Conservation (phyloP, 30 jellyfish, hydroid and myxozoan genomes). For the Chrysaora quinquecirrha region DNA sequence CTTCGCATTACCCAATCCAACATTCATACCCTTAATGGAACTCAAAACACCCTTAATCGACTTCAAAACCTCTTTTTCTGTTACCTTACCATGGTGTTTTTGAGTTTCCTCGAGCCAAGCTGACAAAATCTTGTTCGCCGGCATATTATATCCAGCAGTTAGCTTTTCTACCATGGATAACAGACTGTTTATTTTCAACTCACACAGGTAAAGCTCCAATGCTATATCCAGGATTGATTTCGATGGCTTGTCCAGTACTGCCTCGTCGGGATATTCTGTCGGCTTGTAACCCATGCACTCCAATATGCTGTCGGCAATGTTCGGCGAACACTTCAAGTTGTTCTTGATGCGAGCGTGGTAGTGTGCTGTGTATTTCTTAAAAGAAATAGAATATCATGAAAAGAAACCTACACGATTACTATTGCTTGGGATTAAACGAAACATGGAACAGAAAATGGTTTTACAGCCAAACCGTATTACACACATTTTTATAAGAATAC, state of each 20-base stretch:
- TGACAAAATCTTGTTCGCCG: neutral
- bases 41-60: too few relatives aligned
- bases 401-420: too few relatives aligned
- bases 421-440: too few relatives aligned
- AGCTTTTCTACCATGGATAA: constrained; percentile 19
- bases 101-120: constrained; percentile 9
- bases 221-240: constrained; percentile 19
- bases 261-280: constrained; percentile 14
- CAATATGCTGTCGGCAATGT: constrained; percentile 38
- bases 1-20: too few relatives aligned
- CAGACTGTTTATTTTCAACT: constrained; percentile 15
- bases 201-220: constrained; percentile 43
- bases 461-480: too few relatives aligned
- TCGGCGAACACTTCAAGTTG: constrained; percentile 18
- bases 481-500: too few relatives aligned
- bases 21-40: too few relatives aligned
- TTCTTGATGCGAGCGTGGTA: constrained; percentile 27
- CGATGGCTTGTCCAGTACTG: constrained; percentile 18
- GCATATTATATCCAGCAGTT: neutral
- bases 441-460: too few relatives aligned
- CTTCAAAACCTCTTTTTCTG: neutral
- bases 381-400: too few relatives aligned
- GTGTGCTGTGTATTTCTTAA: constrained; percentile 73
- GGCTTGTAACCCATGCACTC: constrained; percentile 43
- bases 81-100: too few relatives aligned